Base-by-base conservation (phyloP, 2,888 invertebrate genomes). In the Lobophora halterata region DNA sequence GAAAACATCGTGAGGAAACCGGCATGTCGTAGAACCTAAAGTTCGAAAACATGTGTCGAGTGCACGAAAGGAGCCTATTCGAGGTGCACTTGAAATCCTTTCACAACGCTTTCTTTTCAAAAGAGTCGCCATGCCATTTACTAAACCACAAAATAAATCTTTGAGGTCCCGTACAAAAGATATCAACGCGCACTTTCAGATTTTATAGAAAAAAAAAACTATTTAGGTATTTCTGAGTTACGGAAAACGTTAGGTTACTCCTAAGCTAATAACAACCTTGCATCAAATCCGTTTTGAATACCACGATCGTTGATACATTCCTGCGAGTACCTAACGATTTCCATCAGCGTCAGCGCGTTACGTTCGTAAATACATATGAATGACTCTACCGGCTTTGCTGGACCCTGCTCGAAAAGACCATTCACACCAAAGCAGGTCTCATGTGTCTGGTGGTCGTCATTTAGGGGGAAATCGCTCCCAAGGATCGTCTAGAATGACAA, bases 401-500 rank as follows among this genome's bases (percentile, higher is more conserved):
- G 20, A 19, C 36, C 33, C 20, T 14, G 21, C n/a, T n/a, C n/a
- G n/a, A n/a, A 21, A 25, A 7, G 1, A 29, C 16, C 8, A 28
- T 12, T 4, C 10, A n/a, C 25, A 10, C 13, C 13, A 3, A 12
- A 24, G 13, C 20, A 32, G 24, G 18, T 29, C 29, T 43, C 3
- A 7, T 7, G 17, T 1, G n/a, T 20, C 16, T 43, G 36, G n/a
- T n/a, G n/a, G 32, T 7, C 16, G 25, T 8, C 8, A 20, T 26
- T 38, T 27, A 16, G 18, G 55, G 71, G 67, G 73, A 74, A 79
- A 76, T 71, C 73, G 64, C 36, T 54, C 37, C 25, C 37, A 58
- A 61, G 69, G 70, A 66, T 66, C 65, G 58, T 53, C 47, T 44
- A 52, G 80, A 79, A 80, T 81, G 66, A 73, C 77, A 82, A 83